Evolutionary conservation across 2,797 vertebrate genomes (phyloP).

Genomic region (Liparis tanakae): DNA sequence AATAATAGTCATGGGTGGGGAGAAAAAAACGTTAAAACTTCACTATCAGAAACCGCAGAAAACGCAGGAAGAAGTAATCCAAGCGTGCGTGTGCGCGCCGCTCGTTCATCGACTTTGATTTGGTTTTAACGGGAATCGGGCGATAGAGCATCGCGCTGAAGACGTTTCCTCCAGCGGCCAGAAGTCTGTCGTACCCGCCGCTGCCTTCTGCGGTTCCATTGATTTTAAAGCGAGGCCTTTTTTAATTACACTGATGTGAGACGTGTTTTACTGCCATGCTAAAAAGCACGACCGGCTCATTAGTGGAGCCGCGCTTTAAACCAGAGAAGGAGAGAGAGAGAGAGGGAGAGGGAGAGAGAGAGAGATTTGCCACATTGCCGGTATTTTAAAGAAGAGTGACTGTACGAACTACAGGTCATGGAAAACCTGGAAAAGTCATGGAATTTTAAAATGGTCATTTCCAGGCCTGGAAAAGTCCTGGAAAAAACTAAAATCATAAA

Average conservation of each 20-base stretch:
- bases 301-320: slow-evolving; percentile 66
- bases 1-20: background rate
- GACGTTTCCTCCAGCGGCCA: slow-evolving; percentile 33
- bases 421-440: no score
- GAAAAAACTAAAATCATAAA: no score
- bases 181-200: slow-evolving; percentile 29
- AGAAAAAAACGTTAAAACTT: slow-evolving; percentile 19
- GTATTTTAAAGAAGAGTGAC: no score
- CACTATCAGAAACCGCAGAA: background rate
- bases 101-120: slow-evolving; percentile 35
- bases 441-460: no score
- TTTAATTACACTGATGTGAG: slow-evolving; percentile 71
- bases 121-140: slow-evolving; percentile 45
- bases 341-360: slow-evolving; percentile 1
- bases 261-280: slow-evolving; percentile 66
- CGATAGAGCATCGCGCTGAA: slow-evolving; percentile 31
- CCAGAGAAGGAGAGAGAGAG: slow-evolving; percentile 8
- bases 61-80: slow-evolving; percentile 16
- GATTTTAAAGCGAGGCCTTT: slow-evolving; percentile 51
- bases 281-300: slow-evolving; percentile 68
- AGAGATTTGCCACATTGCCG: no score
- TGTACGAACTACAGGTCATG: no score
- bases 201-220: slow-evolving; percentile 56
- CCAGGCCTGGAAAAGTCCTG: no score
- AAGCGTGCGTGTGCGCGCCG: slow-evolving; percentile 11